Percentiles rank a stretch among this genome's conserved stretches.
Conservation (phyloP, 2,113 vertebrate genomes). For the Nematolebias whitei region DNA sequence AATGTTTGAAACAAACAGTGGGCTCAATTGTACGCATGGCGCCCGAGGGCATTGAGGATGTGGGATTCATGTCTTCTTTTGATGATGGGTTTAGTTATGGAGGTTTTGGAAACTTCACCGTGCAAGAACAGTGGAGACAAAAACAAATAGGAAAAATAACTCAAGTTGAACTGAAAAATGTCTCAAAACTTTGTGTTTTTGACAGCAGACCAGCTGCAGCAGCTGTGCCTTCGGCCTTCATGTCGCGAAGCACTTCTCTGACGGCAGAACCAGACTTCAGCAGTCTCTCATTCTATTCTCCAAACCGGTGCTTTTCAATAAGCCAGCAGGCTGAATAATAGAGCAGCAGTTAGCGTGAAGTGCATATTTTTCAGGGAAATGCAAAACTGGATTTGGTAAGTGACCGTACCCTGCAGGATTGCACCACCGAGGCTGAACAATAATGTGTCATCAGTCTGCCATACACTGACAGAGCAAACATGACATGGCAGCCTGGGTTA, state of each 20-base stretch:
- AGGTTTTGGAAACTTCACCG: background rate
- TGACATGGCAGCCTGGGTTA: background rate
- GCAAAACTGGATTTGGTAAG: background rate
- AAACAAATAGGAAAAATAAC: background rate
- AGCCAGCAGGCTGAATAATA: slow-evolving; percentile 44
- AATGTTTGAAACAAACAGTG: too few relatives aligned
- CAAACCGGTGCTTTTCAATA: slow-evolving; percentile 19
- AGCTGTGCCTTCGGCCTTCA: background rate
- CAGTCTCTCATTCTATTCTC: slow-evolving; percentile 34
- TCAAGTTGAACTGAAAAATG: background rate
- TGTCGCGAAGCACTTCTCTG: background rate
- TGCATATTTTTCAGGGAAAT: background rate
- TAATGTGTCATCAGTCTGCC: slow-evolving; percentile 9
- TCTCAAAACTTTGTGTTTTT: background rate
- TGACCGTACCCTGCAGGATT: slow-evolving; percentile 21
- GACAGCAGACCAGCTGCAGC: background rate
- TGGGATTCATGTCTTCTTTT: too few relatives aligned
- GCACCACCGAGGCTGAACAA: slow-evolving; percentile 18
- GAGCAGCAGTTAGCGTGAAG: slow-evolving; percentile 14
- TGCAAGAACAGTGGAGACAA: background rate
- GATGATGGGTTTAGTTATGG: background rate
- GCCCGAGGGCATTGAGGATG: too few relatives aligned
- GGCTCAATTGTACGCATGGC: too few relatives aligned
- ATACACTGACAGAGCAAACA: background rate
- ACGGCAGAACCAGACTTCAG: background rate